phyloP scores from a whole-genome alignment of 2,797 vertebrate species.

The Leptodactylus fallax region DNA sequence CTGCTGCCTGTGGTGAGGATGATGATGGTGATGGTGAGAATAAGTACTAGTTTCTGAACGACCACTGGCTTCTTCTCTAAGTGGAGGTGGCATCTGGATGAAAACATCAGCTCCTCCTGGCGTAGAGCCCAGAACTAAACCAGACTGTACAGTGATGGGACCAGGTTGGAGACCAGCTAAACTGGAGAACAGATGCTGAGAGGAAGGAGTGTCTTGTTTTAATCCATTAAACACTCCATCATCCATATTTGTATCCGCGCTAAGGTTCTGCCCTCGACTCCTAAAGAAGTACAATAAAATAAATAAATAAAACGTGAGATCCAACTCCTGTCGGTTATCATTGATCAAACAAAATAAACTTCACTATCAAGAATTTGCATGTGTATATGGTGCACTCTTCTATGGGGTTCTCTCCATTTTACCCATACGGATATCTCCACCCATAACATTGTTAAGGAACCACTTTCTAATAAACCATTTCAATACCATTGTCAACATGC shows the following conservation, averaged over 20 bases:
- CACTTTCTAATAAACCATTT: no score
- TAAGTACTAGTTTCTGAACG: slow-evolving; percentile 81
- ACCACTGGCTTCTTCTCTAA: slow-evolving; percentile 82
- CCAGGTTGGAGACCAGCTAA: slow-evolving; percentile 85
- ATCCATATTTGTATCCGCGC: slow-evolving; percentile 89
- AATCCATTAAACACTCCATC: slow-evolving; percentile 93
- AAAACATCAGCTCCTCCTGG: slow-evolving; percentile 86
- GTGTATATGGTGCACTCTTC: no score
- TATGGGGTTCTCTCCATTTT: no score
- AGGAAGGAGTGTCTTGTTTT: slow-evolving; percentile 87
- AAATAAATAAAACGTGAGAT: background rate
- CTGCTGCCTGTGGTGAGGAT: slow-evolving; percentile 82
- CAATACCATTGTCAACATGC: no score
- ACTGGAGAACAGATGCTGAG: slow-evolving; percentile 91
- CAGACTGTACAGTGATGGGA: slow-evolving; percentile 84
- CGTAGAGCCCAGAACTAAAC: slow-evolving; percentile 88
- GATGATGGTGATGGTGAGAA: slow-evolving; percentile 77
- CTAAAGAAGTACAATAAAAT: slow-evolving; percentile 70
- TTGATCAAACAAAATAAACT: background rate
- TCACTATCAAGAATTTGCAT: no score
- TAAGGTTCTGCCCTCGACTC: slow-evolving; percentile 89
- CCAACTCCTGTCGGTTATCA: background rate
- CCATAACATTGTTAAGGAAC: no score
- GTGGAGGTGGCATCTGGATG: slow-evolving; percentile 89
- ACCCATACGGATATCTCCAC: no score